Percentiles rank a stretch among this genome's conserved stretches.
phyloP scores from a whole-genome alignment of 2,888 invertebrate genomes.

The Halictus ligatus region DNA sequence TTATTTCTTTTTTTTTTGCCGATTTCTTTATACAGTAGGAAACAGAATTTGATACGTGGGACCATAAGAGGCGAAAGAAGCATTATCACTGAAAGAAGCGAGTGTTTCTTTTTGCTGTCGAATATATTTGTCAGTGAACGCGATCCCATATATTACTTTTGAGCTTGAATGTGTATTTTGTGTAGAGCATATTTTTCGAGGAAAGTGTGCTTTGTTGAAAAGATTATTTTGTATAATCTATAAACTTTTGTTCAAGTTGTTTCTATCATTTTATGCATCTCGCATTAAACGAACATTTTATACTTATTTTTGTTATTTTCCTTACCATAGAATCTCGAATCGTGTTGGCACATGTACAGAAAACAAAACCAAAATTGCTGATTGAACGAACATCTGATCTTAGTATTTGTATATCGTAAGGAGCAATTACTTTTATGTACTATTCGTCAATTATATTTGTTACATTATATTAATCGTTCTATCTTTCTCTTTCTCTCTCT shows the following conservation, averaged over 20 bases:
- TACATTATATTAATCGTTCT: conserved; percentile 26
- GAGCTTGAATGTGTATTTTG: conserved; percentile 32
- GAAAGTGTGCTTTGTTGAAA: neutral
- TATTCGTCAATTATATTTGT: conserved; percentile 32
- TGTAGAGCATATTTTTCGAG: conserved; percentile 28
- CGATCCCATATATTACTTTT: conserved; percentile 21
- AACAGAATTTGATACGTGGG: conserved; percentile 38
- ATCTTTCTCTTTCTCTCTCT: conserved; percentile 13
- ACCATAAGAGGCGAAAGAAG: conserved; percentile 39
- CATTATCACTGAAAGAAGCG: neutral
- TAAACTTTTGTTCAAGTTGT: conserved; percentile 34
- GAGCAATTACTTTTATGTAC: conserved; percentile 40
- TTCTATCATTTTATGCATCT: neutral
- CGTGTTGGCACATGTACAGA: conserved; percentile 40
- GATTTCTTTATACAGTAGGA: conserved; percentile 17
- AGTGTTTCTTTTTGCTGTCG: conserved; percentile 16
- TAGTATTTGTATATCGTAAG: conserved; percentile 32
- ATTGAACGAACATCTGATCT: neutral
- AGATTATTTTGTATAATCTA: conserved; percentile 50
- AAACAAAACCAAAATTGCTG: conserved; percentile 22
- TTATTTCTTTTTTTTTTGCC: conserved; percentile 26
- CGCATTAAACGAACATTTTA: neutral
- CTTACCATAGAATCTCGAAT: neutral
- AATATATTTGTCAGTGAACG: conserved; percentile 22
- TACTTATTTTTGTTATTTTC: conserved; percentile 10